These are phyloP conservation scores for Drosophila sordidapex DNA, from an alignment of 2,888 invertebrate genomes.

Conservation along the genomic window DNA sequence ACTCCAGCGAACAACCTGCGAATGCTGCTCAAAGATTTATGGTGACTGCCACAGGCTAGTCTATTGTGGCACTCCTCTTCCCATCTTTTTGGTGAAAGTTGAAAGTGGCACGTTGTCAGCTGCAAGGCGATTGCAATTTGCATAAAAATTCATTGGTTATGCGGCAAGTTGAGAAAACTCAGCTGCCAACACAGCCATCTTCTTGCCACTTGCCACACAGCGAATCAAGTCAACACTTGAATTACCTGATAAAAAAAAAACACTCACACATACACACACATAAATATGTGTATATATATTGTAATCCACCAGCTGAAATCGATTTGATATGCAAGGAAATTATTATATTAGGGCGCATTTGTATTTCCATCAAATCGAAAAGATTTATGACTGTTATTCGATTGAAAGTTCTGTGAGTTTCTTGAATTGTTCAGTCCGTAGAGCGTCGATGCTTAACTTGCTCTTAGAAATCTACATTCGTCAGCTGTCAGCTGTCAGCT, in stretches of 20 bases:
- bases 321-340: conserved; percentile 13
- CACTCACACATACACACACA: neutral
- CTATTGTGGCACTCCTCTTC: conserved; percentile 16
- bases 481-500: neutral
- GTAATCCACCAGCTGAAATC: conserved; percentile 1
- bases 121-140: conserved; percentile 80
- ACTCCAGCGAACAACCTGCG: conserved; percentile 35
- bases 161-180: conserved; percentile 68
- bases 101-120: conserved; percentile 72
- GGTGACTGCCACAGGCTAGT: conserved; percentile 54
- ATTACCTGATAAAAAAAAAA: conserved; percentile 26
- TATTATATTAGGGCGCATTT: conserved; percentile 3
- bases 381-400: conserved; percentile 18
- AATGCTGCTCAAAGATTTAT: conserved; percentile 72
- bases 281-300: neutral
- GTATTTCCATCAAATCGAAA: conserved; percentile 8
- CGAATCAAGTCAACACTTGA: conserved; percentile 35
- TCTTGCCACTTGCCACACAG: neutral
- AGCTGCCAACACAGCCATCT: conserved; percentile 14
- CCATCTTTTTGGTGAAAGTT: conserved; percentile 47
- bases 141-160: conserved; percentile 83
- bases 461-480: neutral
- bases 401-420: neutral
- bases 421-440: neutral
- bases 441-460: neutral